Base-by-base conservation (phyloP, 1,140 invertebrate genomes). In the Ericerus pela region DNA sequence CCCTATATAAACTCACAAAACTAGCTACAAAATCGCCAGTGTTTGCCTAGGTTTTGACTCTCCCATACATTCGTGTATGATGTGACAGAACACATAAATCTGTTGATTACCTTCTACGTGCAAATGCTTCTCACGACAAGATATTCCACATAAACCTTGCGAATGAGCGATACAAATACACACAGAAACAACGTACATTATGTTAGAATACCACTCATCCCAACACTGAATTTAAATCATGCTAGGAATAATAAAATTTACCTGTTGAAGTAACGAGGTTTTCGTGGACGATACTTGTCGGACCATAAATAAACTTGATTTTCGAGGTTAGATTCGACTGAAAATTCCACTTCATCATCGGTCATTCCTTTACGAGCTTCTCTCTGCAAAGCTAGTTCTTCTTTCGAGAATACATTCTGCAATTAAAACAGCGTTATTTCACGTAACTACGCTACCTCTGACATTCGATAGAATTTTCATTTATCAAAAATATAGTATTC, bases 261-360 rank as follows among this genome's bases (percentile, higher is more conserved):
- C 59, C 94, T 79, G 74, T 99, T 99, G 71, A 99, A 97, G 71
- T 98, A 99, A 53, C 95, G 71, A 1, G 96, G 96, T 70, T 99
- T 99, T 20, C 95, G 71, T 0, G 96, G 96, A 11, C 94, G 73
- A 69, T 98, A 99, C 71, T 99, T 99, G 66, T 98, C 95, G 0
- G 93, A 93, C 92, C 96, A 98, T 4, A 96, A 69, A 67, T 94
- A 95, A 2, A 88, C 81, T 69, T 92, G 86, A 54, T 82, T 81
- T 62, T 90, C 86, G 26, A 95, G 65, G 2, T 79, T 74, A 11
- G 87, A 80, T 72, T 99, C 94, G 4, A 93, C 93, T 56, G 86
- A 88, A 72, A 98, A 98, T 60, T 83, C 79, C 1, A 84, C 88
- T 69, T 96, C 94, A 63, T 95, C 91, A 41, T 77, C 76, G 5